These are phyloP conservation scores for Cliona cf. orientalis DNA, from an alignment of 37 sponge, comb jelly and placozoan species.

Conservation along the genomic window DNA sequence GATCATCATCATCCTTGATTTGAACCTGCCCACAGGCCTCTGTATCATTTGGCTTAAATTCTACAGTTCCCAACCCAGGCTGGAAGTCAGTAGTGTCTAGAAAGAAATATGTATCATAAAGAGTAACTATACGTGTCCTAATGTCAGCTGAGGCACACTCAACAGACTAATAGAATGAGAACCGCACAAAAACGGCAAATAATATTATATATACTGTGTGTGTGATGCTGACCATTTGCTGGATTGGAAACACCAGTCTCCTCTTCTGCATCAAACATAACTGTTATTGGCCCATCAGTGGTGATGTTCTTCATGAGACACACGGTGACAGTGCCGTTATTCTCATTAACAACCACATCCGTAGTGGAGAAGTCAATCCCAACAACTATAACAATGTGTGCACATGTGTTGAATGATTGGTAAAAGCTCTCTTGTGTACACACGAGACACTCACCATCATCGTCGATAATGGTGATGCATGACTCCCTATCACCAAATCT, in stretches of 20 bases:
- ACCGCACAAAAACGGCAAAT: background rate
- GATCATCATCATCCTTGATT: constrained; percentile 33
- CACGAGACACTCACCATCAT: constrained; percentile 21
- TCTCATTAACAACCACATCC: constrained; percentile 36
- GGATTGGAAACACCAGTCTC: background rate
- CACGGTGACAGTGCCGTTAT: constrained; percentile 21
- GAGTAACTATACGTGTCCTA: background rate
- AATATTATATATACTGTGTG: background rate
- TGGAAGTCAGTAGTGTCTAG: constrained; percentile 36
- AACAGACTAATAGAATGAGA: background rate
- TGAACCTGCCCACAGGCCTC: constrained; percentile 38
- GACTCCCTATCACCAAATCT: background rate
- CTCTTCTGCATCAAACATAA: background rate
- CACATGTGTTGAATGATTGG: background rate
- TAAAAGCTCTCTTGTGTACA: background rate
- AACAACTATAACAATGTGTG: constrained; percentile 8
- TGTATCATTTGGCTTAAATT: constrained; percentile 16
- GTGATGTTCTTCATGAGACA: constrained; percentile 8
- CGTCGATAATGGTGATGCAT: constrained; percentile 3
- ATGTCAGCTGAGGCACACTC: background rate
- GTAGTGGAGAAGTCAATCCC: background rate
- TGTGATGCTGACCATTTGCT: background rate
- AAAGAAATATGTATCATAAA: background rate
- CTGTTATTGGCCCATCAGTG: background rate
- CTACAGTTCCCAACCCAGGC: background rate